Base-by-base conservation (phyloP, 2,888 invertebrate genomes). In the Adela reaumurella region DNA sequence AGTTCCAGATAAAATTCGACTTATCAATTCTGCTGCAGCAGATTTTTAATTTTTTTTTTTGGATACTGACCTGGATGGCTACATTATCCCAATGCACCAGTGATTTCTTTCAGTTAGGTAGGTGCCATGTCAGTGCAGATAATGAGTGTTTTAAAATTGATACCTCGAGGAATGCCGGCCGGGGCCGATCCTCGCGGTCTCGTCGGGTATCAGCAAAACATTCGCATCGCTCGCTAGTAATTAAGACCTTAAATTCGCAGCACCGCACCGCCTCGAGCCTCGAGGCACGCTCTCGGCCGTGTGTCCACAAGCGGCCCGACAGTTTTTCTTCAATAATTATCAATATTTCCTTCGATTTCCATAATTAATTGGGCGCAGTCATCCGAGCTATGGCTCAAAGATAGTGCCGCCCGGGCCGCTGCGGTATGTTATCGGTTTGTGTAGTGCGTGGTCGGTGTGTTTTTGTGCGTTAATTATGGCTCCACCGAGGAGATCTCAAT, bases 311-410 rank as follows among this genome's bases (percentile, higher is more conserved):
- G 4, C 35, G n/a, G 6, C 35, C 11, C 11, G 8, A n/a, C 11
- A 35, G 35, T 35, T 35, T 35, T 29, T 28, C 6, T 17, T n/a
- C 29, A 29, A 17, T 50, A 46, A 43, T 50, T 47, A 43, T 18
- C 50, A 46, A 17, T 41, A 46, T 50, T 50, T 50, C 20, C 43
- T 29, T 46, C 19, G 19, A 35, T 48, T 43, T 45, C 29, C 45
- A 45, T 48, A 48, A 48, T 48, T 28, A 49, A 49, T 49, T 46
- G 46, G 19, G 16, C 35, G 19, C 35, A 28, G 17, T 43, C 43
- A 43, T 17, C 14, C 35, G 35, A 35, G 20, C 20, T 43, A 24
- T 24, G 16, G 46, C 43, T 42, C 43, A 46, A 43, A 49, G 46
- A 46, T 42, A 18, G 47, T 24, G 29, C 46, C 35, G 35, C 35